phyloP scores from a whole-genome alignment of 2,888 invertebrate genomes.

The Drosophila atroscutellata region DNA sequence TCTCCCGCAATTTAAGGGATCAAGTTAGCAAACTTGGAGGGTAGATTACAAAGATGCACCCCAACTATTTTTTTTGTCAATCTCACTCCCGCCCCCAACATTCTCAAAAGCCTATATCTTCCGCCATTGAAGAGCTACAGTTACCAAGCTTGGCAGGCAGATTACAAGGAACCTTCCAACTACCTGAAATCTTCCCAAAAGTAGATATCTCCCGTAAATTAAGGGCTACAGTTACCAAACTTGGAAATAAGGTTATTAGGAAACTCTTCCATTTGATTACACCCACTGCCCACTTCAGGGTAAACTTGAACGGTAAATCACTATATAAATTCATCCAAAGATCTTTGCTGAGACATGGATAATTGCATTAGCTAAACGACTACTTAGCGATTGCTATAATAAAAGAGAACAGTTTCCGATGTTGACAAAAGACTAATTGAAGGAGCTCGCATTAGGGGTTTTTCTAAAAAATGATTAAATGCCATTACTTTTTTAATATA shows the following conservation, averaged over 20 bases:
- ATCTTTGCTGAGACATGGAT: too few species aligned
- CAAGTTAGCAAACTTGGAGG: background rate
- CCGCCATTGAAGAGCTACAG: background rate
- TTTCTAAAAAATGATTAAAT: too few species aligned
- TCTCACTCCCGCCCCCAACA: background rate
- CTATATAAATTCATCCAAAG: too few species aligned
- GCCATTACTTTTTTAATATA: background rate
- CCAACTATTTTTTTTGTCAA: background rate
- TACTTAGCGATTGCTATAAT: background rate
- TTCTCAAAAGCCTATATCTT: background rate
- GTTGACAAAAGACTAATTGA: background rate
- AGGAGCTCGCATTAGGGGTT: background rate
- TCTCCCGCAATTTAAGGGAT: background rate
- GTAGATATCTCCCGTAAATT: background rate
- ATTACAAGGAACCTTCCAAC: too few species aligned
- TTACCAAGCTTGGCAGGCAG: background rate
- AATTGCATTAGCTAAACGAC: too few species aligned
- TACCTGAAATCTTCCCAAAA: background rate
- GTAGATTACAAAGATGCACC: background rate
- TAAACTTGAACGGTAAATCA: background rate
- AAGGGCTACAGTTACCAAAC: background rate
- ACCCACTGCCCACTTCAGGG: background rate
- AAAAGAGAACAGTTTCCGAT: background rate
- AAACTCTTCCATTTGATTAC: background rate
- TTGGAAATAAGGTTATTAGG: background rate